These are phyloP conservation scores for Magallana gigas DNA, from an alignment of 1,140 invertebrate genomes.

Conservation along the genomic window DNA sequence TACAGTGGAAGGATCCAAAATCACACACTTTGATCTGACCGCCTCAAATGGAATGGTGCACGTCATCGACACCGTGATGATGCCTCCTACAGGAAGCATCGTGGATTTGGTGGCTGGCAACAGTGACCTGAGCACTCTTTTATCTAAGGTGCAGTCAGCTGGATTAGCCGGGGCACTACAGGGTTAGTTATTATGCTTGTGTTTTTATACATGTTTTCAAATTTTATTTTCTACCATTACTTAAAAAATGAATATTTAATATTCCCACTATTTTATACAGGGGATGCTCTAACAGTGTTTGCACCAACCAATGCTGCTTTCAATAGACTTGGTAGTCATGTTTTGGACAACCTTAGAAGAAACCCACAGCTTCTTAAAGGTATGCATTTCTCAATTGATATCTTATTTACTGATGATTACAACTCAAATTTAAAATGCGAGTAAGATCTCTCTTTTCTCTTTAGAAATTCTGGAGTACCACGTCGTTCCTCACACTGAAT, in stretches of 20 bases:
- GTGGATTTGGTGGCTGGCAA: constrained; percentile 58
- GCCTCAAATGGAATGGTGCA: constrained; percentile 59
- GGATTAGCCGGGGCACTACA: constrained; percentile 55
- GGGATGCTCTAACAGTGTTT: constrained; percentile 84
- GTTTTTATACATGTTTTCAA: background rate
- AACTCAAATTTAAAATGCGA: too few relatives aligned
- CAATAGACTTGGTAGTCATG: constrained; percentile 67
- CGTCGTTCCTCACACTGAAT: constrained; percentile 60
- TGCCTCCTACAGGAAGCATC: constrained; percentile 61
- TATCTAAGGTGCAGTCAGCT: constrained; percentile 52
- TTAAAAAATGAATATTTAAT: too few relatives aligned
- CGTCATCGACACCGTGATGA: constrained; percentile 61
- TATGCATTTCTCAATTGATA: background rate
- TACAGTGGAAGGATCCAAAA: constrained; percentile 59
- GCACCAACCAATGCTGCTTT: constrained; percentile 93
- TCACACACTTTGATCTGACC: constrained; percentile 49
- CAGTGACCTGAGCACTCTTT: constrained; percentile 56
- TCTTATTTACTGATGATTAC: too few relatives aligned
- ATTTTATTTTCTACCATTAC: too few relatives aligned
- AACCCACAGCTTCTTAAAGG: background rate
- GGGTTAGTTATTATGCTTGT: constrained; percentile 37
- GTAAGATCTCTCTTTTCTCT: background rate
- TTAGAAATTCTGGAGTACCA: constrained; percentile 62
- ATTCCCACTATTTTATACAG: constrained; percentile 17
- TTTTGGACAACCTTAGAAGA: constrained; percentile 30